A percentile compares a stretch with the other conserved stretches of the same genome.
Conservation (phyloP, 1,140 invertebrate species). For the Brachionus paranguensis region DNA sequence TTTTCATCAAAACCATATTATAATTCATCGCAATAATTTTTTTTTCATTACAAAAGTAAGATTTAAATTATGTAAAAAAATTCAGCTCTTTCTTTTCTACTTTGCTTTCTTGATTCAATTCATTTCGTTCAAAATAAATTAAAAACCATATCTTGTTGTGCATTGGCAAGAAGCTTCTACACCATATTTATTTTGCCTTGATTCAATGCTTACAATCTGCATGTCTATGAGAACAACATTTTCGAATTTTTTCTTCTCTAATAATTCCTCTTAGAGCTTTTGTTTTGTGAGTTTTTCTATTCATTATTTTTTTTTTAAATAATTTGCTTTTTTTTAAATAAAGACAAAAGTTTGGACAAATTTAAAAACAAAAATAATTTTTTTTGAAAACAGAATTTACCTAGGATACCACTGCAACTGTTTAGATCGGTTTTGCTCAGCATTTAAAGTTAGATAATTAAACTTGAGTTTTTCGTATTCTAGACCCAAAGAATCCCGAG, state of each 20-base stretch:
- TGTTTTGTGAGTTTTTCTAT: not conserved
- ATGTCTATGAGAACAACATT: not conserved
- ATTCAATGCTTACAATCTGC: not conserved
- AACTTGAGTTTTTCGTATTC: not conserved
- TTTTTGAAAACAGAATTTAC: not conserved
- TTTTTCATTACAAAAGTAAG: not conserved
- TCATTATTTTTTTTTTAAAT: not conserved
- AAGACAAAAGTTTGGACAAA: not conserved
- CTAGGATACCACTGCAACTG: not conserved
- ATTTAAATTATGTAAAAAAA: conserved; percentile 4
- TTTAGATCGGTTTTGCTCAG: not conserved
- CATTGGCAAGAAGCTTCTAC: not conserved
- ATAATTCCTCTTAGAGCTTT: not conserved
- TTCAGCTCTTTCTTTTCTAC: not conserved
- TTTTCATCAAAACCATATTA: not conserved
- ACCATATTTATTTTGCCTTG: not conserved
- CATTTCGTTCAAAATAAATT: not conserved
- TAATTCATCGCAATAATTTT: not conserved
- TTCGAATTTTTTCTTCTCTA: not conserved
- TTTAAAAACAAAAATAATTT: not conserved
- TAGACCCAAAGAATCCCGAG: not conserved
- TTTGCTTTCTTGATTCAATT: not conserved
- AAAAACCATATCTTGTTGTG: not conserved
- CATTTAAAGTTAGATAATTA: not conserved
- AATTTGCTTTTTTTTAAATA: not conserved